phyloP scores from a whole-genome alignment of 1,140 invertebrate genomes.

The Conus betulinus region DNA sequence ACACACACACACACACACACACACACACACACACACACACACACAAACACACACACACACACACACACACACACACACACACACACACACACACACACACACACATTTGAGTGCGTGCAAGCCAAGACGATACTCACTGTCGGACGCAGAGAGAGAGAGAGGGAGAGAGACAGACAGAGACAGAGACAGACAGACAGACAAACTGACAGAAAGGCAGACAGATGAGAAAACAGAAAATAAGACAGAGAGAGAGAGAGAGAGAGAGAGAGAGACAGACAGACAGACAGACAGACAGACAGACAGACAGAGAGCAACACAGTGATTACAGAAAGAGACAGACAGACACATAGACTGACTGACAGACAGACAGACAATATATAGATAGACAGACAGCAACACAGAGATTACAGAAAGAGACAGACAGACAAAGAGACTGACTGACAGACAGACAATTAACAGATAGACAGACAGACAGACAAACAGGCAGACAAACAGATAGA shows the following conservation, averaged over 20 bases:
- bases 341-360: not conserved
- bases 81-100: too few relatives aligned
- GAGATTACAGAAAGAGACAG: not conserved
- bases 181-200: conserved; percentile 8
- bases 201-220: not conserved
- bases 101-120: too few relatives aligned
- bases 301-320: not conserved
- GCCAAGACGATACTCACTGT: too few relatives aligned
- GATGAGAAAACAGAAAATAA: not conserved
- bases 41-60: too few relatives aligned
- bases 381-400: not conserved
- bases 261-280: not conserved
- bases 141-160: conserved; percentile 2
- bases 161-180: conserved; percentile 9
- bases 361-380: not conserved
- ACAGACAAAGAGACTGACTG: not conserved
- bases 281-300: not conserved
- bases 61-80: too few relatives aligned
- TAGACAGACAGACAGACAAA: not conserved
- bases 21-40: too few relatives aligned
- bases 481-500: conserved; percentile 6
- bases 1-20: too few relatives aligned
- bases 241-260: not conserved
- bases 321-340: not conserved
- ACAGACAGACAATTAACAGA: conserved; percentile 1